Evolutionary conservation across 2,113 vertebrate species (phyloP).

Genomic region (Tetrao urogallus): DNA sequence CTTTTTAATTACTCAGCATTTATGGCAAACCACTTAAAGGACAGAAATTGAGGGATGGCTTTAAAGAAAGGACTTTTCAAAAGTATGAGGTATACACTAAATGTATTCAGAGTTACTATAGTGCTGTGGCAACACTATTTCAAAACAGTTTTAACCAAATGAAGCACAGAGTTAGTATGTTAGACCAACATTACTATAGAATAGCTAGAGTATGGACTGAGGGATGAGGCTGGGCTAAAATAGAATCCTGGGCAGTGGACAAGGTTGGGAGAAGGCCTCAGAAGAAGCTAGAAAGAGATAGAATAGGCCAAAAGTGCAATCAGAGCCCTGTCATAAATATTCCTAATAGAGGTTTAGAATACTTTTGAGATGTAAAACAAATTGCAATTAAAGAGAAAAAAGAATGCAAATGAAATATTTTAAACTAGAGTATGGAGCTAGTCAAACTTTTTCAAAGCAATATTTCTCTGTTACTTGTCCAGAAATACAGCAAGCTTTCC

Average conservation of each 20-base stretch:
- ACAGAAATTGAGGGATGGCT: background rate
- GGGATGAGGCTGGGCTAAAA: background rate
- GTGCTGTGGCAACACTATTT: background rate
- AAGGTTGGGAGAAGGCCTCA: fast-evolving
- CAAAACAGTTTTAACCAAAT: background rate
- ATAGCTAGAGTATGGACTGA: background rate
- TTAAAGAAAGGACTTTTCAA: background rate
- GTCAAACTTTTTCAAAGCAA: background rate
- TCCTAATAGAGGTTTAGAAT: background rate
- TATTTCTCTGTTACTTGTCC: background rate
- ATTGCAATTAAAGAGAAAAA: background rate
- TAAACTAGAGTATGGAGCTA: background rate
- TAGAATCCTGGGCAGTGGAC: too few species aligned
- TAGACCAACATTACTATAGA: background rate
- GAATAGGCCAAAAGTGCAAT: background rate
- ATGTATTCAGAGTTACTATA: background rate
- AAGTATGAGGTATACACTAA: background rate
- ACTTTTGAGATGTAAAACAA: background rate
- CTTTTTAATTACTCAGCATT: background rate
- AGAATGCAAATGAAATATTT: background rate
- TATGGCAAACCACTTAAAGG: background rate
- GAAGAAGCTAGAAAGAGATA: background rate
- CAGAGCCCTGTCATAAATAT: background rate
- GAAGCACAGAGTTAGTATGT: background rate
- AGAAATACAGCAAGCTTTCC: background rate